These are phyloP conservation scores for Cyprinodon diabolis DNA, from an alignment of 2,797 vertebrate species.

Conservation along the genomic window DNA sequence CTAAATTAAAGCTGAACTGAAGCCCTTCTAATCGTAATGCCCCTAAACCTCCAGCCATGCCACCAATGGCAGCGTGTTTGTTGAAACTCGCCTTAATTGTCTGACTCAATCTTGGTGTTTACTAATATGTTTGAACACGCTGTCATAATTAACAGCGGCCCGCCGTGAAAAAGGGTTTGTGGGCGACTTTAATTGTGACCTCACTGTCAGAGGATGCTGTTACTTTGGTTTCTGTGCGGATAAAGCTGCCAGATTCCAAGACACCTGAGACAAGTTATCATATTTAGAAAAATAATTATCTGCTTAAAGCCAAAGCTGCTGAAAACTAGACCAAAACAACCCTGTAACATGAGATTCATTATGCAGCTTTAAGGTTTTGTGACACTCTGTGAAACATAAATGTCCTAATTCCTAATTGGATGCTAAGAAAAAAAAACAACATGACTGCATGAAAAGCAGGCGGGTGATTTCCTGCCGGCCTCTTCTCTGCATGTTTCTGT, in stretches of 20 bases:
- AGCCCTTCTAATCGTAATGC: not conserved
- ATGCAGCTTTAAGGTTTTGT: not conserved
- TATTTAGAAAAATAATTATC: constrained; percentile 12
- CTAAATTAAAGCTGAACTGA: not conserved
- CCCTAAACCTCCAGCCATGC: not conserved
- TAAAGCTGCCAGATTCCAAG: constrained; percentile 2
- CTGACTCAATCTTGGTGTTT: not conserved
- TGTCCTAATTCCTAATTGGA: constrained; percentile 1
- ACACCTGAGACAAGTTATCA: not conserved
- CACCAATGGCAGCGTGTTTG: not conserved
- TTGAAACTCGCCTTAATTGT: not conserved
- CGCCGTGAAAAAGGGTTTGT: not conserved
- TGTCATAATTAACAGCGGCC: too few relatives aligned
- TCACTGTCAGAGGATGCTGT: not conserved
- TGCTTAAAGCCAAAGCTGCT: not conserved
- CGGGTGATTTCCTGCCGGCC: too few relatives aligned
- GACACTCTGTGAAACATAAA: not conserved
- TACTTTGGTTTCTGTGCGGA: not conserved
- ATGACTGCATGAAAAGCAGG: not conserved
- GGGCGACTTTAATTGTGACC: not conserved
- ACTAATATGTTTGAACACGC: not conserved
- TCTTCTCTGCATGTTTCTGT: too few relatives aligned
- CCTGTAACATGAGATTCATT: not conserved
- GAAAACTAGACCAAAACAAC: not conserved
- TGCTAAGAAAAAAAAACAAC: constrained; percentile 7